Percentiles rank a stretch among this genome's conserved stretches.
phyloP scores from a whole-genome alignment of 2,113 vertebrate genomes.

The Pachyramphus minor region DNA sequence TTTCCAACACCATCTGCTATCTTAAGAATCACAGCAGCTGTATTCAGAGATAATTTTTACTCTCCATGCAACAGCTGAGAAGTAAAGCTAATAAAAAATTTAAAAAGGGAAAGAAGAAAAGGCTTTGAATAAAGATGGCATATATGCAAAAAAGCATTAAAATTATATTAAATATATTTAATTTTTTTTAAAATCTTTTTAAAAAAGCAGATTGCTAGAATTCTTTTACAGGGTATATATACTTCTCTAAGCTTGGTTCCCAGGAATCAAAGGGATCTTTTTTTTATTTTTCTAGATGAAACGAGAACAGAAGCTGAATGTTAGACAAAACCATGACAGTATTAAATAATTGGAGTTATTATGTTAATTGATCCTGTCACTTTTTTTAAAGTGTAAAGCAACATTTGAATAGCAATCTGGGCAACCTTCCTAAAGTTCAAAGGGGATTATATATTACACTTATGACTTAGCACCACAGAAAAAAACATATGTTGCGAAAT shows the following conservation, averaged over 20 bases:
- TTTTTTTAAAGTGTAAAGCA: neutral
- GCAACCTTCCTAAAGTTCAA: neutral
- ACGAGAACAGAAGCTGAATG: neutral
- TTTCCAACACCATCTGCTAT: neutral
- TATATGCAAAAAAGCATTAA: neutral
- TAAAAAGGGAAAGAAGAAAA: neutral
- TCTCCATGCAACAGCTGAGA: neutral
- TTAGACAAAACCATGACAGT: neutral
- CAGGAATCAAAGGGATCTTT: neutral
- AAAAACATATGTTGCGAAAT: neutral
- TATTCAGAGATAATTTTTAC: neutral
- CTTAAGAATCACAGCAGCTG: neutral
- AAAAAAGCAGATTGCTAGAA: neutral
- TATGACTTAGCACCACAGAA: neutral
- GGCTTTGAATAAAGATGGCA: neutral
- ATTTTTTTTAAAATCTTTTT: neutral
- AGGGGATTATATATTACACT: neutral
- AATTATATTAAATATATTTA: neutral
- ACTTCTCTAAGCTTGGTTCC: neutral
- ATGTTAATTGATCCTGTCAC: neutral
- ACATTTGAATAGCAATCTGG: neutral
- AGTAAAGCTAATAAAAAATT: neutral
- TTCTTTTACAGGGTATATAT: neutral
- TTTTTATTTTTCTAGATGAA: neutral
- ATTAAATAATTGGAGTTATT: neutral